These are phyloP conservation scores for Cantharis nigra DNA, from an alignment of 2,888 invertebrate species.

Conservation along the genomic window DNA sequence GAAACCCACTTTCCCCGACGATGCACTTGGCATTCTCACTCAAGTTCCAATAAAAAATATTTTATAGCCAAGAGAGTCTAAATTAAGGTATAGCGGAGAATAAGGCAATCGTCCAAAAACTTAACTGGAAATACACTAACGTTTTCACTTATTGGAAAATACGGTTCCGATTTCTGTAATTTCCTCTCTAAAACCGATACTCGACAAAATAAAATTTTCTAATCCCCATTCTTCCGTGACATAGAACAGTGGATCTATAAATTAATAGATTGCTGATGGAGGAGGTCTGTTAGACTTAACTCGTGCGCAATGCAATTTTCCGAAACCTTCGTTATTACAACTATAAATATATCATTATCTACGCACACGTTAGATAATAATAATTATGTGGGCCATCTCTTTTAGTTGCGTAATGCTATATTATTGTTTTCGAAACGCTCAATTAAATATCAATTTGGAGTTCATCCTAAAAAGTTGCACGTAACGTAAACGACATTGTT, in stretches of 20 bases:
- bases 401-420: neutral
- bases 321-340: neutral
- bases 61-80: neutral
- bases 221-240: neutral
- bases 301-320: neutral
- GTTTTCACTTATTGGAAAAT: neutral
- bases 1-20: neutral
- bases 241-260: neutral
- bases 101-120: neutral
- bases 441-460: neutral
- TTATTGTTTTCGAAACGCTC: neutral
- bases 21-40: neutral
- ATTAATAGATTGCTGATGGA: neutral
- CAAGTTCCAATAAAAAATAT: neutral
- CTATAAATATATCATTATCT: neutral
- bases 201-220: neutral
- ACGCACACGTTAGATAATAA: neutral
- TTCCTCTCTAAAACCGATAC: neutral
- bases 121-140: neutral
- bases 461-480: neutral
- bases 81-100: neutral
- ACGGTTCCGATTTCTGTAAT: neutral
- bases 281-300: neutral
- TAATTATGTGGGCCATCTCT: neutral
- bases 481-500: neutral